phyloP scores from a whole-genome alignment of 2,797 vertebrate species.

The Borostomias antarcticus region DNA sequence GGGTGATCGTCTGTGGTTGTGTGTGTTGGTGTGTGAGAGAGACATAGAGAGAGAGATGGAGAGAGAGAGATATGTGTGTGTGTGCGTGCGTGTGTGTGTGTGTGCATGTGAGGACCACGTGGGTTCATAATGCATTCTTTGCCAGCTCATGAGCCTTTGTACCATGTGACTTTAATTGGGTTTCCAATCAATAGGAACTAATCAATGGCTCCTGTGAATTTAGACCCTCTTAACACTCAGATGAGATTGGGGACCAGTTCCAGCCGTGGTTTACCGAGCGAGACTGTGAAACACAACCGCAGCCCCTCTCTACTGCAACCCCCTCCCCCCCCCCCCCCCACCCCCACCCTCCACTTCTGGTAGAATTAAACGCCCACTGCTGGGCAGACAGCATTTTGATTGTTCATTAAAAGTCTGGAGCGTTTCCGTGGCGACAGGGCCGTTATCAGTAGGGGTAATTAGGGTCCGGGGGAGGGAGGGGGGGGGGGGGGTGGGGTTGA shows the following conservation, averaged over 20 bases:
- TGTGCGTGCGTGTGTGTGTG: background rate
- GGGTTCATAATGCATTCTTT: background rate
- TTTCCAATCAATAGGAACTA: conserved; percentile 28
- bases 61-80: background rate
- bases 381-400: conserved; percentile 56
- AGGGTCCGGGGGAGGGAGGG: conserved; percentile 27
- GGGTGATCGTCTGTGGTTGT: background rate
- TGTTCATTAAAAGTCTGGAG: conserved; percentile 60
- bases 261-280: background rate
- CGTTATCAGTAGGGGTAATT: conserved; percentile 54
- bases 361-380: conserved; percentile 56
- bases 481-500: conserved; percentile 20
- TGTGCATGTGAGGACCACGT: background rate
- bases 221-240: conserved; percentile 5
- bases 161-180: conserved; percentile 30
- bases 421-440: conserved; percentile 51
- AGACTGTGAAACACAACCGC: background rate
- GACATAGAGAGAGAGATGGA: too few relatives aligned
- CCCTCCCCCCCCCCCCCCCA: conserved; percentile 22
- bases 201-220: background rate
- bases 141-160: background rate
- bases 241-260: conserved; percentile 24
- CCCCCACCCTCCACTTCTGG: conserved; percentile 24
- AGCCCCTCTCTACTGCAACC: background rate
- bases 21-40: background rate